phyloP scores from a whole-genome alignment of 2,888 invertebrate species.

The Macroteleia sp. region DNA sequence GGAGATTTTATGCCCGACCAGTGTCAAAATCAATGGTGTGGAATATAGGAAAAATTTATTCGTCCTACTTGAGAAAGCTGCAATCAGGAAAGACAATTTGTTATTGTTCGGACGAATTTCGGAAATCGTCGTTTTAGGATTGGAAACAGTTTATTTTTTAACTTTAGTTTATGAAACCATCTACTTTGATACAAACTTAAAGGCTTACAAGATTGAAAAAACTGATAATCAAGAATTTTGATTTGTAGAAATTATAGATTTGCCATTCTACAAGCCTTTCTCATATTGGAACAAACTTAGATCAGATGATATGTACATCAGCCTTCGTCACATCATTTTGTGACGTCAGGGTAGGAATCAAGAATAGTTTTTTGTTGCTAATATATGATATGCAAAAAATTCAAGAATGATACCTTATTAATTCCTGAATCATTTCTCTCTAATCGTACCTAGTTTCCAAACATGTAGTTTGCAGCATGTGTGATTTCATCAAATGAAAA shows the following conservation, averaged over 20 bases:
- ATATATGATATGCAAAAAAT: no score
- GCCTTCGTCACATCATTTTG: constrained; percentile 37
- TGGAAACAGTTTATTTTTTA: constrained; percentile 23
- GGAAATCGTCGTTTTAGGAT: not conserved
- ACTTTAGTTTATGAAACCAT: constrained; percentile 26
- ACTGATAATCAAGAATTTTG: not conserved
- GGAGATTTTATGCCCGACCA: constrained; percentile 5
- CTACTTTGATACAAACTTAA: constrained; percentile 23
- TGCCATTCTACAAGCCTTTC: constrained; percentile 29
- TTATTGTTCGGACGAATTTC: constrained; percentile 35
- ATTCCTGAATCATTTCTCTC: no score
- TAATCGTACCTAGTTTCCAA: no score
- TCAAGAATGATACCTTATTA: no score
- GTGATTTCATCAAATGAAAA: no score
- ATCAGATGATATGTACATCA: constrained; percentile 32
- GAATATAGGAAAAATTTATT: constrained; percentile 25
- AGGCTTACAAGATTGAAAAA: constrained; percentile 25
- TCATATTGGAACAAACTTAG: constrained; percentile 28
- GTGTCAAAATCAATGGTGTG: constrained; percentile 12
- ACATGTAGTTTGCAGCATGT: no score
- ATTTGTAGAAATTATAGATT: not conserved
- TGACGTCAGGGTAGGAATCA: no score
- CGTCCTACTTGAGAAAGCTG: constrained; percentile 25
- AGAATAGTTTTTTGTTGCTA: no score
- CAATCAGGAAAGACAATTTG: not conserved